Conservation (phyloP, 30 jellyfish, hydroid and myxozoan species). For the Calvadosia cruxmelitensis region DNA sequence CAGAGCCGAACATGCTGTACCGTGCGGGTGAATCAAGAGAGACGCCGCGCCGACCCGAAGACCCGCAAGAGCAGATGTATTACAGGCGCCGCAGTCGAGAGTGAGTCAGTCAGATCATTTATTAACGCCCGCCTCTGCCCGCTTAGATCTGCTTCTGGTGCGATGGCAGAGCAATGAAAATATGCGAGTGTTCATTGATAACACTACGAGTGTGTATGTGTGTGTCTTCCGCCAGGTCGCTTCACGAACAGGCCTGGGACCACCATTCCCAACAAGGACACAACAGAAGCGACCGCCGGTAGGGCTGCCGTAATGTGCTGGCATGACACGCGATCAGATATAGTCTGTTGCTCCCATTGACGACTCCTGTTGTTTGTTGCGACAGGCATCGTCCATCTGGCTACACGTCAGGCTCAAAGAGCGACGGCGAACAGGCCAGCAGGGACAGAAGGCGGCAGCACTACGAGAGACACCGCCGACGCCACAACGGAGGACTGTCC, state of each 20-base stretch:
- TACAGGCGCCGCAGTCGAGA: not conserved
- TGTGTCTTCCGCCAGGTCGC: too few species aligned
- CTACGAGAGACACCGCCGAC: conserved; percentile 52
- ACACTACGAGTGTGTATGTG: too few species aligned
- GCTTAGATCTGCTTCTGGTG: conserved; percentile 27
- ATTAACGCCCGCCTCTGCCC: not conserved
- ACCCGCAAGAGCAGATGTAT: not conserved
- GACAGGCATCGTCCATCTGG: not conserved
- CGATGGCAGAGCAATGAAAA: conserved; percentile 13
- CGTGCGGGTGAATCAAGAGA: conserved; percentile 24
- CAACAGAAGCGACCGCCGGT: conserved; percentile 39
- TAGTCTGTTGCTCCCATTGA: not conserved
- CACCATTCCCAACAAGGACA: not conserved
- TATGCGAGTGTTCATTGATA: too few species aligned
- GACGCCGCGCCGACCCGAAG: not conserved
- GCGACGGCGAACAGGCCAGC: conserved; percentile 76
- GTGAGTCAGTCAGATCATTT: too few species aligned
- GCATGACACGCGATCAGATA: conserved; percentile 11
- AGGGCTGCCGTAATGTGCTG: conserved; percentile 22
- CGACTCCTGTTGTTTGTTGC: not conserved
- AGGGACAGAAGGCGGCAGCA: conserved; percentile 63
- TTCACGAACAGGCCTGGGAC: too few species aligned
- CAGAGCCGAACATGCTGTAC: conserved; percentile 56
- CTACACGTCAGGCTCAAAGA: conserved; percentile 75
- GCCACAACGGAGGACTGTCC: conserved; percentile 38